Percentiles rank a stretch among this genome's conserved stretches.
Evolutionary conservation across 2,797 vertebrate genomes (phyloP).

Genomic region (Chromis chromis): DNA sequence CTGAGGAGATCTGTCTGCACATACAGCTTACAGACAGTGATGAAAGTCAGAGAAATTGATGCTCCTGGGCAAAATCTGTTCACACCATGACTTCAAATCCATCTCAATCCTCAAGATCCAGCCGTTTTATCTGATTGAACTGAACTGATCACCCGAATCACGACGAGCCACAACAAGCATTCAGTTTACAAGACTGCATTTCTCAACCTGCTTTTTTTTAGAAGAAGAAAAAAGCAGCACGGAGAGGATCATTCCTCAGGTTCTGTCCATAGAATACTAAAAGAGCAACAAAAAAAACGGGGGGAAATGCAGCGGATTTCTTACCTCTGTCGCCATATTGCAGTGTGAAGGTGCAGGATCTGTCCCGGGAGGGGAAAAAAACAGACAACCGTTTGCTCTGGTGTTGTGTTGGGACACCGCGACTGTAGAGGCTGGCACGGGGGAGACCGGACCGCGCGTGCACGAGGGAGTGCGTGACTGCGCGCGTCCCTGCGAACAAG

Average conservation of each 20-base stretch:
- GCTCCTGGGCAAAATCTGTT: neutral
- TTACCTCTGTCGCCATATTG: slow-evolving; percentile 89
- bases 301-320: slow-evolving; percentile 20
- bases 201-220: slow-evolving; percentile 25
- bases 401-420: slow-evolving; percentile 66
- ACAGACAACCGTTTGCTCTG: slow-evolving; percentile 60
- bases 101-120: neutral
- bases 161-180: slow-evolving; percentile 14
- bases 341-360: slow-evolving; percentile 67
- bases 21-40: slow-evolving; percentile 14
- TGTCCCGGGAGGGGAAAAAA: slow-evolving; percentile 71
- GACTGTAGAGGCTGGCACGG: slow-evolving; percentile 35
- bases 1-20: neutral
- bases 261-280: neutral
- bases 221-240: neutral
- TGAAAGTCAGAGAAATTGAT: slow-evolving; percentile 30
- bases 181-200: slow-evolving; percentile 34
- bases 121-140: slow-evolving; percentile 2
- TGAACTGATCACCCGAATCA: slow-evolving; percentile 5
- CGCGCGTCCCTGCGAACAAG: slow-evolving; percentile 1
- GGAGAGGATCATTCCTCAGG: neutral
- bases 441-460: slow-evolving; percentile 36
- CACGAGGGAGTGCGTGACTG: slow-evolving; percentile 26
- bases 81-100: slow-evolving; percentile 11
- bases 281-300: neutral